phyloP scores from a whole-genome alignment of 37 sponge, comb jelly and placozoan genomes.

The Petrosia ficiformis region DNA sequence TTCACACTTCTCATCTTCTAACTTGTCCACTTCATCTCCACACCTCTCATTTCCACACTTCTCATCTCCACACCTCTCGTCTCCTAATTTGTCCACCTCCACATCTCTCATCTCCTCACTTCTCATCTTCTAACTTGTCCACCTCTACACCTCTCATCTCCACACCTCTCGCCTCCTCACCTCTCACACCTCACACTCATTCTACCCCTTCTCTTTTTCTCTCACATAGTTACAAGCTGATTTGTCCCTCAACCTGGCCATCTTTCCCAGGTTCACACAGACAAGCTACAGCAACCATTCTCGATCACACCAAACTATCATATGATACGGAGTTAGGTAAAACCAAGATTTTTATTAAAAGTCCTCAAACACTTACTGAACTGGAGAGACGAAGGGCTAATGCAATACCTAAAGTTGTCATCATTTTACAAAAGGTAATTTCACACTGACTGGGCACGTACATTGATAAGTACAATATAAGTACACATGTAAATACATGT shows the following conservation, averaged over 20 bases:
- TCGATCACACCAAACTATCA: conserved; percentile 8
- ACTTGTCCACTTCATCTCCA: no score
- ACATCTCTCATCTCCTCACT: no score
- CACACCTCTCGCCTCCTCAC: not conserved
- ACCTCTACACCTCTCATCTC: not conserved
- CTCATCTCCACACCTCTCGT: no score
- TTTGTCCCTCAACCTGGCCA: conserved; percentile 69
- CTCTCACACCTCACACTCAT: not conserved
- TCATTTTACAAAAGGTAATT: conserved; percentile 52
- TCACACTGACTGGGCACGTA: not conserved
- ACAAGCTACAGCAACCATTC: conserved; percentile 33
- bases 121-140: no score
- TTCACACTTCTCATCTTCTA: no score
- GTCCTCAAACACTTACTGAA: conserved; percentile 62
- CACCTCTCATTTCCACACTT: no score
- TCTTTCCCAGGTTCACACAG: conserved; percentile 2
- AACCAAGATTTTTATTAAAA: conserved; percentile 74
- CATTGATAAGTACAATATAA: no score
- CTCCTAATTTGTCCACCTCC: no score
- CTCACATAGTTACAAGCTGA: conserved; percentile 58
- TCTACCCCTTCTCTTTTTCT: not conserved
- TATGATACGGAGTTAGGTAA: conserved; percentile 62
- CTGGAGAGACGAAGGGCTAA: conserved; percentile 58
- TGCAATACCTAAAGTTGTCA: conserved; percentile 46
- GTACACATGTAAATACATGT: no score